Evolutionary conservation across 2,888 invertebrate species (phyloP).

Genomic region (Temnothorax ravouxi): DNA sequence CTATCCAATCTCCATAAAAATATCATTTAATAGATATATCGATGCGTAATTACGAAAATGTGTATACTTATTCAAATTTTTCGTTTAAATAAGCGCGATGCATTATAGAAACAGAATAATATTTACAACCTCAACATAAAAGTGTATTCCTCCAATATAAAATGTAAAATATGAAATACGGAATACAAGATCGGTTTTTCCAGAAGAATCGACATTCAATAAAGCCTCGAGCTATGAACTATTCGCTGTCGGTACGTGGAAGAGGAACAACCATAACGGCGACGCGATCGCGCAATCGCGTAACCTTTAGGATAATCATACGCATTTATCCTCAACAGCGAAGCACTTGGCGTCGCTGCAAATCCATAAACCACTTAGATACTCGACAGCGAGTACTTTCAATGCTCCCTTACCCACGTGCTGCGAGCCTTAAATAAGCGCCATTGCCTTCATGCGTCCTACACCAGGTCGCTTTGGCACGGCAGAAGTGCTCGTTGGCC

Average conservation of each 20-base stretch:
- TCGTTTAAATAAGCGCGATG: neutral
- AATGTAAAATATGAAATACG: neutral
- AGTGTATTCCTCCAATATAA: neutral
- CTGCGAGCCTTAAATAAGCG: constrained; percentile 52
- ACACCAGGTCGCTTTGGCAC: constrained; percentile 20
- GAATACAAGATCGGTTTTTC: constrained; percentile 7
- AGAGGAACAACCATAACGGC: constrained; percentile 38
- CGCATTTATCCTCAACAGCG: constrained; percentile 32
- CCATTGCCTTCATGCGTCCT: constrained; percentile 29
- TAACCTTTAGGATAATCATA: constrained; percentile 51
- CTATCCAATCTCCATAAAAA: neutral
- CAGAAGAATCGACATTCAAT: neutral
- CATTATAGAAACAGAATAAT: neutral
- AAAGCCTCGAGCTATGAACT: constrained; percentile 4
- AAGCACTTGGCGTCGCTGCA: constrained; percentile 42
- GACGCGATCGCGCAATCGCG: constrained; percentile 47
- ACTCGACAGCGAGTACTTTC: constrained; percentile 52
- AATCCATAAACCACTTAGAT: constrained; percentile 52
- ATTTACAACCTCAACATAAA: neutral
- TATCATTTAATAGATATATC: neutral
- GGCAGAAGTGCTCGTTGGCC: constrained; percentile 28
- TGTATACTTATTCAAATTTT: neutral
- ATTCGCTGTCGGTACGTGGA: constrained; percentile 1
- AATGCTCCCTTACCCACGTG: constrained; percentile 49
- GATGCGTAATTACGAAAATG: neutral